Conservation (phyloP, 2,888 invertebrate species). For the Alviniconcha strummeri region DNA sequence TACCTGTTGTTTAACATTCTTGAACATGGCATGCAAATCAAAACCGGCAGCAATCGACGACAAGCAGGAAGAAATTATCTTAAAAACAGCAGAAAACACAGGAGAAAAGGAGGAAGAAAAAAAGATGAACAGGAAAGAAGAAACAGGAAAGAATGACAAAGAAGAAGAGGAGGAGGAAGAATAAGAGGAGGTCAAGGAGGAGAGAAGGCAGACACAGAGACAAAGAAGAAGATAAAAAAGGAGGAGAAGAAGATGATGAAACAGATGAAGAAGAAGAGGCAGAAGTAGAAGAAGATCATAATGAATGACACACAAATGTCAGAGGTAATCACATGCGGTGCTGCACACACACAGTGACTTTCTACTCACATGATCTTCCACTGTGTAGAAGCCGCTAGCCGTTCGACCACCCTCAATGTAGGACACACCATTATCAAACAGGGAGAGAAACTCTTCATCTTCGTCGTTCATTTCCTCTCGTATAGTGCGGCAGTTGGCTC, state of each 20-base stretch:
- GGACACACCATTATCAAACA: conserved; percentile 92
- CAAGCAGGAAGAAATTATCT: too few relatives aligned
- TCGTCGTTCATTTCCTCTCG: conserved; percentile 98
- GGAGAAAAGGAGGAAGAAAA: background rate
- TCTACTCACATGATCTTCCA: conserved; percentile 82
- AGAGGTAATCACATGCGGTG: too few relatives aligned
- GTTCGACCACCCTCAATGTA: conserved; percentile 99
- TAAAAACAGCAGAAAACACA: too few relatives aligned
- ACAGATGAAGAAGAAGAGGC: too few relatives aligned
- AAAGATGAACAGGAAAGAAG: background rate
- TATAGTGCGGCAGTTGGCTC: conserved; percentile 93
- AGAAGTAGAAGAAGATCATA: too few relatives aligned
- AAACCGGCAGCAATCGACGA: too few relatives aligned
- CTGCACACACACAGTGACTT: too few relatives aligned
- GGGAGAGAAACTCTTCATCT: conserved; percentile 92
- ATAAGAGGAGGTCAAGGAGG: background rate
- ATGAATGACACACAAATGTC: too few relatives aligned
- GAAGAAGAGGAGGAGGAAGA: background rate
- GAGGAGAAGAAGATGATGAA: background rate
- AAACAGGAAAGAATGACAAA: background rate
- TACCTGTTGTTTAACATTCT: too few relatives aligned
- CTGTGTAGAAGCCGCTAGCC: conserved; percentile 96
- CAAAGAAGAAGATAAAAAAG: background rate
- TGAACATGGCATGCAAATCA: too few relatives aligned
- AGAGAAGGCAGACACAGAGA: background rate